phyloP scores from a whole-genome alignment of 2,888 invertebrate genomes.

The Sabatieria punctata region DNA sequence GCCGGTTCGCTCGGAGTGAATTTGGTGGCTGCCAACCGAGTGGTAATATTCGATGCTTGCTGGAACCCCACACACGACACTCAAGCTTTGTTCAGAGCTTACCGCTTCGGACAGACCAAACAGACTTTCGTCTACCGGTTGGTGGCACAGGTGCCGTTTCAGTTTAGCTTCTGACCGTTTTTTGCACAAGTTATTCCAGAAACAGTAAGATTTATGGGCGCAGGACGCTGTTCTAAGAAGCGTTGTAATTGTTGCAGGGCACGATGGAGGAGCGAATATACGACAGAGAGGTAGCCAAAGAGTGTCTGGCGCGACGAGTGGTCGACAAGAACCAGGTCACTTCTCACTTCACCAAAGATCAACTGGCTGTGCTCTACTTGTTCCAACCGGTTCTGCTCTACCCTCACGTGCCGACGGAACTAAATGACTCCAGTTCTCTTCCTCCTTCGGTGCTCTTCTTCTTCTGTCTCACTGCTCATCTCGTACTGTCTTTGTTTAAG shows the following conservation, averaged over 20 bases:
- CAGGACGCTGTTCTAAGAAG: no score
- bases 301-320: slow-evolving; percentile 81
- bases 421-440: slow-evolving; percentile 40
- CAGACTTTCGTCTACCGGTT: slow-evolving; percentile 92
- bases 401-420: slow-evolving; percentile 5
- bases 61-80: slow-evolving; percentile 99
- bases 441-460: not conserved
- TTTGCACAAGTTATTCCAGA: no score
- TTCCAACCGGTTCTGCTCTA: slow-evolving; percentile 50
- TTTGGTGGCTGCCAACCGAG: slow-evolving; percentile 85
- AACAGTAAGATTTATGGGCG: no score
- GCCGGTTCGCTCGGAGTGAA: slow-evolving; percentile 96
- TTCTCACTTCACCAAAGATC: slow-evolving; percentile 80
- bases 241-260: slow-evolving; percentile 44
- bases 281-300: slow-evolving; percentile 86
- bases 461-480: no score
- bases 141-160: slow-evolving; percentile 56
- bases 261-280: slow-evolving; percentile 98
- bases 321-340: slow-evolving; percentile 96
- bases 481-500: no score
- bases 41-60: slow-evolving; percentile 92
- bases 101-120: slow-evolving; percentile 90
- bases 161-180: no score
- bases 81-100: slow-evolving; percentile 93
- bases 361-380: slow-evolving; percentile 71